Base-by-base conservation (phyloP, 2,888 invertebrate species). In the Caenorhabditis doughertyi region DNA sequence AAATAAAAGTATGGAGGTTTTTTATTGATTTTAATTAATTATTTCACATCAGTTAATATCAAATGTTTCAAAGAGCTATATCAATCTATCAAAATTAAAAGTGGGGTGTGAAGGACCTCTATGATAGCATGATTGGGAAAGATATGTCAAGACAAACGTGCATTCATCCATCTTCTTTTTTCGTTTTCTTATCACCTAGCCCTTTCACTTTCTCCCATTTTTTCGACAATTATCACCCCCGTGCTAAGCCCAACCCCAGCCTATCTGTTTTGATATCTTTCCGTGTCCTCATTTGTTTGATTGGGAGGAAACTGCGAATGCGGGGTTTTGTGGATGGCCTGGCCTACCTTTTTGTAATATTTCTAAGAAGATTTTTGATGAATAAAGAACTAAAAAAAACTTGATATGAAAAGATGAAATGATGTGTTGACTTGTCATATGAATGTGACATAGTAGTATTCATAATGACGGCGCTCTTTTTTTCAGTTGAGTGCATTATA, bases 171-270 rank as follows among this genome's bases (percentile, higher is more conserved):
- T 77, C 77, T 76, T 68, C 49, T 64, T 39, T 18, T 23, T 21
- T 60, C 25, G n/a, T 23, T 29, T 35, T 65, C 65, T 47, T 76
- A 68, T 76, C 76, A 76, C 68, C 67, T 29, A 49, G 60, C 23
- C 27, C 65, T 65, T 27, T 74, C 65, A 32, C 35, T 64, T 65
- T 49, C 44, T 18, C 58, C 29, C 42, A 27, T 29, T 53, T 56
- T 68, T 76, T 76, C 60, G 68, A 29, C 77, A 68, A 77, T 76
- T 77, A 77, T 76, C 76, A 76, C 76, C 51, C 39, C 64, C 70
- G 58, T 44, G 55, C 73, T 60, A 35, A 32, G 49, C 21, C n/a
- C n/a, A n/a, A n/a, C n/a, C n/a, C n/a, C 71, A 60, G 47, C 23
- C 71, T 60, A 71, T 55, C 73, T 39, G 62, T 51, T 62, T 55